These are phyloP conservation scores for Knipowitschia caucasica DNA, from an alignment of 2,797 vertebrate species.

Conservation along the genomic window DNA sequence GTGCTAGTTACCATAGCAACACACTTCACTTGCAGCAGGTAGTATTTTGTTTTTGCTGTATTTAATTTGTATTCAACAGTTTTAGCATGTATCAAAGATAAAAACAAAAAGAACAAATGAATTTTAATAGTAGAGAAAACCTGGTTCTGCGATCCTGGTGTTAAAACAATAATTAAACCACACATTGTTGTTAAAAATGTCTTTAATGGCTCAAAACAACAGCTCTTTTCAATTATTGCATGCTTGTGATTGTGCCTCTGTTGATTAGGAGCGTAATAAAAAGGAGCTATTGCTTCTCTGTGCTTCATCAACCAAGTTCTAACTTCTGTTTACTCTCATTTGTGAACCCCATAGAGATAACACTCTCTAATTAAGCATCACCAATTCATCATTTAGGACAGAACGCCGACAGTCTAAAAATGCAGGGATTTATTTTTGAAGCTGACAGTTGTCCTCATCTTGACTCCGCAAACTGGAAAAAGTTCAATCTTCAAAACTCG, in stretches of 20 bases:
- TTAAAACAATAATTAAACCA: background rate
- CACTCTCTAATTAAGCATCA: constrained; percentile 37
- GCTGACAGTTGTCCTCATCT: background rate
- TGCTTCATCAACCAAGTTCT: constrained; percentile 39
- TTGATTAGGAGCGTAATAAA: constrained; percentile 3
- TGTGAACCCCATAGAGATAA: constrained; percentile 32
- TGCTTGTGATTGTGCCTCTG: constrained; percentile 1
- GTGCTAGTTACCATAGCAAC: too few species aligned
- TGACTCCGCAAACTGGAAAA: constrained; percentile 5
- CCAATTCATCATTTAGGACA: constrained; percentile 44
- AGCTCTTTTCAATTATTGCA: constrained; percentile 4
- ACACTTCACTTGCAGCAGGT: too few species aligned
- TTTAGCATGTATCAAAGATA: too few species aligned
- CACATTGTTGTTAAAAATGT: background rate
- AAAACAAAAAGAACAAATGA: too few species aligned
- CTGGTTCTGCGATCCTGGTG: too few species aligned
- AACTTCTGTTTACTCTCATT: constrained; percentile 46
- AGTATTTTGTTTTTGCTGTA: too few species aligned
- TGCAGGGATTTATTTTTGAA: background rate
- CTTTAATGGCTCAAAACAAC: background rate
- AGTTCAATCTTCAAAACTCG: background rate
- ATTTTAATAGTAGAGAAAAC: too few species aligned
- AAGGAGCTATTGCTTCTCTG: constrained; percentile 17
- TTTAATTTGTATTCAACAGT: too few species aligned
- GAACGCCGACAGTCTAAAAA: constrained; percentile 18